These are phyloP conservation scores for Tretioscincus oriximinensis DNA, from an alignment of 2,113 vertebrate genomes.

Conservation along the genomic window DNA sequence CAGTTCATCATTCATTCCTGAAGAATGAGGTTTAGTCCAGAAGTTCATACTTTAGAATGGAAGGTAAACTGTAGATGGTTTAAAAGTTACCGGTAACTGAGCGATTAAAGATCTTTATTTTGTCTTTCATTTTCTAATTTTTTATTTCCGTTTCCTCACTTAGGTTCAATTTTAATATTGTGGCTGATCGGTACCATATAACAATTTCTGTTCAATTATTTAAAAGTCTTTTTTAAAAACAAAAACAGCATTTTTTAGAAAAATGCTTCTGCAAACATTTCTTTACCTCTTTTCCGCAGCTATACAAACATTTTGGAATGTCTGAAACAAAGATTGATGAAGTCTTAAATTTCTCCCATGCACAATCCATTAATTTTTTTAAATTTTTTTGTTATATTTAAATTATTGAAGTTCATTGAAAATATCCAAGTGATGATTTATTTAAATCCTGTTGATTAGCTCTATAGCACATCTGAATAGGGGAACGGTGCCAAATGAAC, in stretches of 20 bases:
- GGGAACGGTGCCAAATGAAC: not conserved
- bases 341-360: not conserved
- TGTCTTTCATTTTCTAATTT: not conserved
- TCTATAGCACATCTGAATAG: not conserved
- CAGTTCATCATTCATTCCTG: too few relatives aligned
- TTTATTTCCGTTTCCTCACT: not conserved
- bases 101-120: too few relatives aligned
- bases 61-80: too few relatives aligned
- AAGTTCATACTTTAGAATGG: too few relatives aligned
- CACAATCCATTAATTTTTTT: not conserved
- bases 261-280: not conserved
- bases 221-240: not conserved
- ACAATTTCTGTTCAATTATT: not conserved
- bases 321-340: not conserved
- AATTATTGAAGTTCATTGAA: not conserved
- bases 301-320: not conserved
- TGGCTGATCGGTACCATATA: not conserved
- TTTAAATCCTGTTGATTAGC: not conserved
- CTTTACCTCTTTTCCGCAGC: not conserved
- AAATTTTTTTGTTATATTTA: not conserved
- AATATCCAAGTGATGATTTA: not conserved
- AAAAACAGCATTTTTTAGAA: too few relatives aligned
- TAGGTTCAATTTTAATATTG: not conserved
- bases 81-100: too few relatives aligned
- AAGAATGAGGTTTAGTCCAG: too few relatives aligned